Evolutionary conservation across 2,888 invertebrate genomes (phyloP).

Genomic region (Parnassius smintheus): DNA sequence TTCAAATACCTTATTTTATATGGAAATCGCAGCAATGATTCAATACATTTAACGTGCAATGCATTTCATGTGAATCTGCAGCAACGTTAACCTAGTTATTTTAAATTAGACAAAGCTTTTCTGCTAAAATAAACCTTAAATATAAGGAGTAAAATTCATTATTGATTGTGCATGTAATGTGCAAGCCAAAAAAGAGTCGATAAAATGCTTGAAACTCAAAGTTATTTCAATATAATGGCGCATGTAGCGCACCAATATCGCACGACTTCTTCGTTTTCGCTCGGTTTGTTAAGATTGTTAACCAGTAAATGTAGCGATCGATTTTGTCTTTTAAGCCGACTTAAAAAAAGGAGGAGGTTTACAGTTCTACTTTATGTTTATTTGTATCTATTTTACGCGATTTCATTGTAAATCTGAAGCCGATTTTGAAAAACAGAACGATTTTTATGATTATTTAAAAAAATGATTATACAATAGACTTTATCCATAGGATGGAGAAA

Average conservation of each 20-base stretch:
- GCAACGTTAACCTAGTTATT: conserved; percentile 25
- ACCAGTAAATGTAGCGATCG: conserved; percentile 2
- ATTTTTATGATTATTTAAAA: no score
- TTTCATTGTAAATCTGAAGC: no score
- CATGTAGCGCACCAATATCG: conserved; percentile 23
- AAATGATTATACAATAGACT: no score
- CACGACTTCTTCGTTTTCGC: conserved; percentile 23
- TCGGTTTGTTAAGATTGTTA: conserved; percentile 2
- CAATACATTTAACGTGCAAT: conserved; percentile 24
- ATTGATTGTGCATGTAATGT: neutral
- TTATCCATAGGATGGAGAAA: no score
- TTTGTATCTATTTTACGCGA: no score
- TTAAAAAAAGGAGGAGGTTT: no score
- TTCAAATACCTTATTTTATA: neutral
- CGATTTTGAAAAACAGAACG: no score
- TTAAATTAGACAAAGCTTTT: conserved; percentile 14
- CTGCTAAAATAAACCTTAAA: conserved; percentile 14
- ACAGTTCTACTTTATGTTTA: no score
- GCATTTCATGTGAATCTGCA: conserved; percentile 21
- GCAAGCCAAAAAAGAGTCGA: conserved; percentile 18
- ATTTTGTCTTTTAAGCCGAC: neutral
- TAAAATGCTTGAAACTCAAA: conserved; percentile 15
- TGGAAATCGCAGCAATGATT: conserved; percentile 11
- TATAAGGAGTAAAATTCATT: neutral
- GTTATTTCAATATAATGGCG: conserved; percentile 24